phyloP scores from a whole-genome alignment of 2,113 vertebrate genomes.

The Etheostoma spectabile region DNA sequence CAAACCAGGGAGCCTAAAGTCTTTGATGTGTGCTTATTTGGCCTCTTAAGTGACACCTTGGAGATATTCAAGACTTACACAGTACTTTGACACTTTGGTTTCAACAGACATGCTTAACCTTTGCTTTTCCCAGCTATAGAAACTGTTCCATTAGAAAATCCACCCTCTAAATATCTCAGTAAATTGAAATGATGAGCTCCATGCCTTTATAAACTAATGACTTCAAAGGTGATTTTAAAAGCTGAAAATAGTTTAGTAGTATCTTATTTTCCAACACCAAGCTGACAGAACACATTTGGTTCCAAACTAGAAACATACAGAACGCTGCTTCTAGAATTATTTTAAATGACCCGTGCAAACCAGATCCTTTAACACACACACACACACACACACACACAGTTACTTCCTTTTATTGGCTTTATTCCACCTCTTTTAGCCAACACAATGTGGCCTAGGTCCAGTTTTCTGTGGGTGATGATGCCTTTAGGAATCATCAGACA shows the following conservation, averaged over 20 bases:
- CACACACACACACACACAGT: no score
- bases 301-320: neutral
- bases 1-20: constrained; percentile 14
- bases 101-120: constrained; percentile 1
- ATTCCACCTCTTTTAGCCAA: constrained; percentile 51
- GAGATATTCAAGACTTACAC: neutral
- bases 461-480: constrained; percentile 64
- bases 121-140: neutral
- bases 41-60: neutral
- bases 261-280: neutral
- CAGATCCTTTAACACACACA: neutral
- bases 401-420: constrained; percentile 24
- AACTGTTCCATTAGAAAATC: neutral
- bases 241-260: neutral
- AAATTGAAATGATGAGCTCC: neutral
- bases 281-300: neutral
- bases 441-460: constrained; percentile 48
- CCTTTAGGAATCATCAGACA: constrained; percentile 72
- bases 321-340: neutral
- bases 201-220: neutral
- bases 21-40: constrained; percentile 6
- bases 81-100: neutral
- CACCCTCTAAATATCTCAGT: neutral
- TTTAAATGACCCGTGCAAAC: constrained; percentile 39
- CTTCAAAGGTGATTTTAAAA: neutral